Evolutionary conservation across 1,140 invertebrate species (phyloP).

Genomic region (Aphidius ervi): DNA sequence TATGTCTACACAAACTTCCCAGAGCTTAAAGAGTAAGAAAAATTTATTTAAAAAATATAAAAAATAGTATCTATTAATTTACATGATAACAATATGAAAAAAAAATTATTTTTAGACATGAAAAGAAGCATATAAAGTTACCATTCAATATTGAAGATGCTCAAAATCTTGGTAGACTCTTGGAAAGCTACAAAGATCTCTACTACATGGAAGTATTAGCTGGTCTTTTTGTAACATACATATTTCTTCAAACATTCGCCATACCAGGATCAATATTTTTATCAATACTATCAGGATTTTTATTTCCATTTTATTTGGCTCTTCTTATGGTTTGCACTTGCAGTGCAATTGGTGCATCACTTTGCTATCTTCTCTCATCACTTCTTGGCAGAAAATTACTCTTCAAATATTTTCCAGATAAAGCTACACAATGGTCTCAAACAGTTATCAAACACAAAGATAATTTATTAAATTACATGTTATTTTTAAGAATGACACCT

Average conservation of each 20-base stretch:
- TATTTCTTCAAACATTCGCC: slow-evolving; percentile 98
- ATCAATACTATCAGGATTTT: slow-evolving; percentile 94
- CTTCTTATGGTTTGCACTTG: slow-evolving; percentile 90
- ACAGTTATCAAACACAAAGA: slow-evolving; percentile 79
- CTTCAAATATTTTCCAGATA: slow-evolving; percentile 83
- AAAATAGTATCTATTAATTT: slow-evolving; percentile 17
- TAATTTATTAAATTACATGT: slow-evolving; percentile 92
- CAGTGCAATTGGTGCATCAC: slow-evolving; percentile 90
- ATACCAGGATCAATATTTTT: slow-evolving; percentile 98
- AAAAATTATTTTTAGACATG: slow-evolving; percentile 68
- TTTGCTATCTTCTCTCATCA: slow-evolving; percentile 92
- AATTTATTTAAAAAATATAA: slow-evolving; percentile 19
- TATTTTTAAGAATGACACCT: slow-evolving; percentile 96
- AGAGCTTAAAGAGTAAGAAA: slow-evolving; percentile 74
- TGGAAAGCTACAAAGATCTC: slow-evolving; percentile 90
- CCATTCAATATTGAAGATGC: slow-evolving; percentile 94
- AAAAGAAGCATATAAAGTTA: slow-evolving; percentile 84
- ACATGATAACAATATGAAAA: slow-evolving; percentile 1
- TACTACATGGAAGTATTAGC: slow-evolving; percentile 90
- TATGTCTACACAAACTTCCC: slow-evolving; percentile 77
- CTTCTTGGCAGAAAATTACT: slow-evolving; percentile 82
- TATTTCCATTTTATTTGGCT: slow-evolving; percentile 91
- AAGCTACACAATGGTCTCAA: slow-evolving; percentile 78
- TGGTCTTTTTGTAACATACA: slow-evolving; percentile 88
- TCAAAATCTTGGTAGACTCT: slow-evolving; percentile 85